Evolutionary conservation across 2,113 vertebrate genomes (phyloP).

Genomic region (Chiloscyllium plagiosum): DNA sequence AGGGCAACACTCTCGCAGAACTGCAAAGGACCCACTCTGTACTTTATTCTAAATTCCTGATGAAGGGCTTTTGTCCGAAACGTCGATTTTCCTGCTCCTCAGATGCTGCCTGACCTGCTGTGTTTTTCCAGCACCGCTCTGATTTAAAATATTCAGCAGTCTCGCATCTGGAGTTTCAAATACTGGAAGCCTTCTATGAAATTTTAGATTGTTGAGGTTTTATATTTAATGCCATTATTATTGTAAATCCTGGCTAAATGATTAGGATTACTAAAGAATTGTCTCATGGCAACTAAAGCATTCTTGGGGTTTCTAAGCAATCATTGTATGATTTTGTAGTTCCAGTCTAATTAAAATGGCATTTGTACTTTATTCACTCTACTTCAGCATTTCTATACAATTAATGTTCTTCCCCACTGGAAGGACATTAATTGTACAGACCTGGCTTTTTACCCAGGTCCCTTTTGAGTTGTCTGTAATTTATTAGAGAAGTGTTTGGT

Average conservation of each 20-base stretch:
- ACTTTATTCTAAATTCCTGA: too few relatives aligned
- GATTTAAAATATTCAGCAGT: not conserved
- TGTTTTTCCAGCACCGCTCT: too few relatives aligned
- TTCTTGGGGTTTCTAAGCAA: not conserved
- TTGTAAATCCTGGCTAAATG: not conserved
- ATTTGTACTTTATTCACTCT: not conserved
- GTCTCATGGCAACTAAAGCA: not conserved
- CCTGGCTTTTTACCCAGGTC: not conserved
- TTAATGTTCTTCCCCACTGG: not conserved
- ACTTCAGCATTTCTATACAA: not conserved
- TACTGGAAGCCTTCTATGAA: not conserved
- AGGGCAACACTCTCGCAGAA: too few relatives aligned
- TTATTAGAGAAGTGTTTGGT: too few relatives aligned
- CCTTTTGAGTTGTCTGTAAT: not conserved
- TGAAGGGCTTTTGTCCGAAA: too few relatives aligned
- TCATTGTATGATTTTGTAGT: not conserved
- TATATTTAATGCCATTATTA: not conserved
- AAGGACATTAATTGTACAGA: too few relatives aligned
- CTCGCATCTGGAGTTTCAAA: not conserved
- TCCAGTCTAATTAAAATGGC: not conserved
- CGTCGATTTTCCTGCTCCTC: too few relatives aligned
- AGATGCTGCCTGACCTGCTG: too few relatives aligned
- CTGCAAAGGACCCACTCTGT: too few relatives aligned
- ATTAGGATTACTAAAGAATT: not conserved
- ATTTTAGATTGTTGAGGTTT: not conserved